phyloP scores from a whole-genome alignment of 2,888 invertebrate species.

The Physocephala rufipes region DNA sequence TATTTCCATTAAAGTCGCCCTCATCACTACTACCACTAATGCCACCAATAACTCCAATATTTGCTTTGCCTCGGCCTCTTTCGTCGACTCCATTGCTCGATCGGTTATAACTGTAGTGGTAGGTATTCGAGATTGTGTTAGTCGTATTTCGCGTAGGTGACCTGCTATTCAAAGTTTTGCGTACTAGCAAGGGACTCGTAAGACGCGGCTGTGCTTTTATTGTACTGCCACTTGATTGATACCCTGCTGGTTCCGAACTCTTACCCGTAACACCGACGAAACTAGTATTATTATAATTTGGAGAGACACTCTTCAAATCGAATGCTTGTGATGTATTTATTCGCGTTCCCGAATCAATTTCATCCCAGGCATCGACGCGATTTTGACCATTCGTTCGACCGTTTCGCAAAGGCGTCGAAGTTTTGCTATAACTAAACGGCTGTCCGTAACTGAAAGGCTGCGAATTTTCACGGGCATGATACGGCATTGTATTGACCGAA shows the following conservation, averaged over 20 bases:
- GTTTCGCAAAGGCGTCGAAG: slow-evolving; percentile 54
- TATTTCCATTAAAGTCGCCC: slow-evolving; percentile 40
- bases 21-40: too few species aligned
- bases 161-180: slow-evolving; percentile 71
- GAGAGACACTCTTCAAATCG: slow-evolving; percentile 10
- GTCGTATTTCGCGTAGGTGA: slow-evolving; percentile 45
- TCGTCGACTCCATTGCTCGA: slow-evolving; percentile 32
- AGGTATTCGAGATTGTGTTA: slow-evolving; percentile 56
- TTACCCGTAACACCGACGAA: not conserved
- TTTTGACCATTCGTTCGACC: slow-evolving; percentile 40
- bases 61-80: slow-evolving; percentile 22
- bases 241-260: slow-evolving; percentile 3
- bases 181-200: slow-evolving; percentile 84
- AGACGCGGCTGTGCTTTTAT: slow-evolving; percentile 77
- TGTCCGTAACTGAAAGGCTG: slow-evolving; percentile 90
- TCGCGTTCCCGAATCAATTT: slow-evolving; percentile 21
- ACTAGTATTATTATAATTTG: not conserved
- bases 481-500: slow-evolving; percentile 72
- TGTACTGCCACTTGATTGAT: slow-evolving; percentile 65
- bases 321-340: not conserved
- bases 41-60: slow-evolving; percentile 17
- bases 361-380: slow-evolving; percentile 25
- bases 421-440: slow-evolving; percentile 61
- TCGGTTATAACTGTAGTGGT: slow-evolving; percentile 53
- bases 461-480: slow-evolving; percentile 90